A percentile compares a stretch with the other conserved stretches of the same genome.
phyloP scores from a whole-genome alignment of 2,113 vertebrate genomes.

The Labeo catla region DNA sequence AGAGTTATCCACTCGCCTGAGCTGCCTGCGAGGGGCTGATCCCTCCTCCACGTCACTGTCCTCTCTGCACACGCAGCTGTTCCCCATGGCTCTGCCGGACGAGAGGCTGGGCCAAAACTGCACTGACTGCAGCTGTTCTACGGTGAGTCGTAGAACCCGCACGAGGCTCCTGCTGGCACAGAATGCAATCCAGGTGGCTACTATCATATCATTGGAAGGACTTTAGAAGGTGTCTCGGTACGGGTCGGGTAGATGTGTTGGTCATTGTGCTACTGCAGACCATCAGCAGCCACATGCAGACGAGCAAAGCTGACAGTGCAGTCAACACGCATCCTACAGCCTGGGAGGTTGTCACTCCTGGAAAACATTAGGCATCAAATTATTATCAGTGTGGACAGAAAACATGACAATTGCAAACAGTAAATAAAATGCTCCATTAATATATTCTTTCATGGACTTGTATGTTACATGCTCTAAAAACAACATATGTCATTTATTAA shows the following conservation, averaged over 20 bases:
- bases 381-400: conserved; percentile 10
- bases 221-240: conserved; percentile 74
- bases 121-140: conserved; percentile 81
- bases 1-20: conserved; percentile 79
- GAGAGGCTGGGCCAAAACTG: conserved; percentile 78
- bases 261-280: conserved; percentile 70
- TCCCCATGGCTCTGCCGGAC: conserved; percentile 86
- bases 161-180: conserved; percentile 95
- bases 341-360: conserved; percentile 29
- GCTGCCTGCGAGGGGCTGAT: conserved; percentile 75
- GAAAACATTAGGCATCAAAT: background rate
- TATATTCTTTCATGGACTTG: background rate
- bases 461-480: background rate
- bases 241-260: conserved; percentile 65
- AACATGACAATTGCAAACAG: background rate
- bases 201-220: conserved; percentile 99
- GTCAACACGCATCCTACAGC: conserved; percentile 53
- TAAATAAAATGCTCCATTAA: background rate
- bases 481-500: background rate
- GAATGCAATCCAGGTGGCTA: conserved; percentile 93
- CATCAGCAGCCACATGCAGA: conserved; percentile 61
- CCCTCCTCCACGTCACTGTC: conserved; percentile 92
- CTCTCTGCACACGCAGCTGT: conserved; percentile 94
- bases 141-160: conserved; percentile 86
- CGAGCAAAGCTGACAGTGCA: conserved; percentile 26